Conservation (phyloP, 2,888 invertebrate genomes). For the Axea sp. region DNA sequence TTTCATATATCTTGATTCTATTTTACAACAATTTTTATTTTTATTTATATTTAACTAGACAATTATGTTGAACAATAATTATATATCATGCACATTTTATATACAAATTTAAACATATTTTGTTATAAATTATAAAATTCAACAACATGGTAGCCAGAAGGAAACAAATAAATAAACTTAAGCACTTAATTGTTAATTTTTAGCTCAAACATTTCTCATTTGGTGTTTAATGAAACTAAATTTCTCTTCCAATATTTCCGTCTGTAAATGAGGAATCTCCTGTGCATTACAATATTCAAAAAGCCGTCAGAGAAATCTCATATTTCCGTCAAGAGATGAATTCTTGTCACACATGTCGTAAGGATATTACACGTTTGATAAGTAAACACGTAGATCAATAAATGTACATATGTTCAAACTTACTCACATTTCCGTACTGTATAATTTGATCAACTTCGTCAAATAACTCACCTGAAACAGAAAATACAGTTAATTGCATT, state of each 20-base stretch:
- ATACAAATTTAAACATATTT: too few relatives aligned
- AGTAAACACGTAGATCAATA: constrained; percentile 28
- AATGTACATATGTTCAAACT: not conserved
- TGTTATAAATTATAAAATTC: too few relatives aligned
- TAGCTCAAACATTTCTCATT: constrained; percentile 10
- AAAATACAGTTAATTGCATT: too few relatives aligned
- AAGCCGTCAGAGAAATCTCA: constrained; percentile 8
- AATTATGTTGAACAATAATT: too few relatives aligned
- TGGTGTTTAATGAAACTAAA: constrained; percentile 1
- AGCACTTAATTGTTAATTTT: too few relatives aligned
- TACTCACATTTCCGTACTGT: constrained; percentile 8
- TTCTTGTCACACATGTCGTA: constrained; percentile 22
- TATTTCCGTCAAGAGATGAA: constrained; percentile 9
- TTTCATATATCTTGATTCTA: too few relatives aligned
- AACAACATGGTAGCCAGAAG: too few relatives aligned
- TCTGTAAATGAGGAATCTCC: not conserved
- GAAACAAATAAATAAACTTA: too few relatives aligned
- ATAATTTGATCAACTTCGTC: not conserved
- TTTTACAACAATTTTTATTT: too few relatives aligned
- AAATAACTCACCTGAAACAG: constrained; percentile 33
- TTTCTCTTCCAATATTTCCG: too few relatives aligned
- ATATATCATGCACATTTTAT: too few relatives aligned
- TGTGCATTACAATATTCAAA: constrained; percentile 13
- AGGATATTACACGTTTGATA: constrained; percentile 26
- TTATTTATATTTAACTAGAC: too few relatives aligned